These are phyloP conservation scores for Theonella swinhoei DNA, from an alignment of 37 sponge, comb jelly and placozoan genomes.

Conservation along the genomic window DNA sequence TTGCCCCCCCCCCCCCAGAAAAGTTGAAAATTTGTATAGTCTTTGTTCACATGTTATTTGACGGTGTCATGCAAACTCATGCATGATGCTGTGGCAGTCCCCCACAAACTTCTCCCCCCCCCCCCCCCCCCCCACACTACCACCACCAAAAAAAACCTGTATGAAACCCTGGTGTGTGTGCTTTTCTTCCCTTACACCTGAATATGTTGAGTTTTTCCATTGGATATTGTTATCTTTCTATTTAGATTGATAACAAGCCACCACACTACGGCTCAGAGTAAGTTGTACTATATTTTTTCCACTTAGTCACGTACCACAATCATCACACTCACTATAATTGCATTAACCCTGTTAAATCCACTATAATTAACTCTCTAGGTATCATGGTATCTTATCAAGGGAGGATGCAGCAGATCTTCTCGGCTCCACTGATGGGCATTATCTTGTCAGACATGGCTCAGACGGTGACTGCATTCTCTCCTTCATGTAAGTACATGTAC, in stretches of 20 bases:
- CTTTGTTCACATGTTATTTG: too few species aligned
- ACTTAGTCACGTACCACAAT: neutral
- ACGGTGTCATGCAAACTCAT: too few species aligned
- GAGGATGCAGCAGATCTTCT: slow-evolving; percentile 45
- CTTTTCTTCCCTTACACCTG: too few species aligned
- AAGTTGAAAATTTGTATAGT: too few species aligned
- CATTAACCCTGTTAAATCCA: neutral
- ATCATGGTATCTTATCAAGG: slow-evolving; percentile 53
- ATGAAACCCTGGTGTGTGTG: too few species aligned
- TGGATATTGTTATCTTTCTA: neutral
- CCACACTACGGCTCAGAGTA: slow-evolving; percentile 70
- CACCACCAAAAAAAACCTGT: too few species aligned
- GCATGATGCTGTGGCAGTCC: too few species aligned
- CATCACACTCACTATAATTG: neutral
- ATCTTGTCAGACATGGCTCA: slow-evolving; percentile 64
- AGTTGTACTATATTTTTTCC: slow-evolving; percentile 5
- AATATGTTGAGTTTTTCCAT: neutral
- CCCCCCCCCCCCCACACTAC: too few species aligned
- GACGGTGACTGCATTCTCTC: slow-evolving; percentile 66
- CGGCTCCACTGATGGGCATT: slow-evolving; percentile 48
- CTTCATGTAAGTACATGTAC: slow-evolving; percentile 60
- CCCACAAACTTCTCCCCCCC: too few species aligned
- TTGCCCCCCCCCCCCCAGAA: too few species aligned
- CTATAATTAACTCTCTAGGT: slow-evolving; percentile 17
- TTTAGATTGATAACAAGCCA: slow-evolving; percentile 47